Conservation (phyloP, 1,140 invertebrate genomes). For the Bombus picipes region DNA sequence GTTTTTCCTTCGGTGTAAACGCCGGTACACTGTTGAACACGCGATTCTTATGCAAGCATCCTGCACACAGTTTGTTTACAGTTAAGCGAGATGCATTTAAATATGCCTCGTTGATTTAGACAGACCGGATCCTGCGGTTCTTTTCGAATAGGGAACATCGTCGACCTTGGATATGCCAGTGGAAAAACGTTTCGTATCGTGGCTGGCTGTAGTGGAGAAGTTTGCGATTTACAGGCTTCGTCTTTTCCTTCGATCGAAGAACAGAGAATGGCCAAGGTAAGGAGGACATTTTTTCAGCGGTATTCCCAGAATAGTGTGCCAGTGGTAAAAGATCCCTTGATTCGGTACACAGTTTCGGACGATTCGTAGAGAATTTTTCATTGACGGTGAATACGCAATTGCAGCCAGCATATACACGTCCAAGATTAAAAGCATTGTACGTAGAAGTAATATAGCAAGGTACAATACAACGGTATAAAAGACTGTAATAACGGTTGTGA, state of each 20-base stretch:
- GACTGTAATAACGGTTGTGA: too few species aligned
- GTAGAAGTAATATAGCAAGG: too few species aligned
- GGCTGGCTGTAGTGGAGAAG: background rate
- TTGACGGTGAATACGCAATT: too few species aligned
- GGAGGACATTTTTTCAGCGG: rapidly evolving
- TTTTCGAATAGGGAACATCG: background rate
- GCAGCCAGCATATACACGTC: too few species aligned
- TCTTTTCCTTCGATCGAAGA: background rate
- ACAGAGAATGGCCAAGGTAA: too few species aligned
- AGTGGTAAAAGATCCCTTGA: background rate
- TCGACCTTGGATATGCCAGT: background rate
- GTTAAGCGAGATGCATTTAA: constrained; percentile 7
- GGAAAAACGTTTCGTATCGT: background rate
- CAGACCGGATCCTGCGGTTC: background rate
- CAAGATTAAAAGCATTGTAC: too few species aligned
- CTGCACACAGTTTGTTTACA: background rate
- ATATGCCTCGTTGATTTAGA: constrained; percentile 2
- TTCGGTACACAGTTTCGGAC: background rate
- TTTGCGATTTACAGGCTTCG: background rate
- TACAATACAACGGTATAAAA: too few species aligned
- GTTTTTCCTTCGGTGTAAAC: background rate
- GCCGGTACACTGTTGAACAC: background rate
- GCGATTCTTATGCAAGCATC: background rate
- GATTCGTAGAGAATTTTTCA: background rate
- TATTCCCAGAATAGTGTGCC: too few species aligned